Evolutionary conservation across 2,888 invertebrate species (phyloP).

Genomic region (Tuta absoluta): DNA sequence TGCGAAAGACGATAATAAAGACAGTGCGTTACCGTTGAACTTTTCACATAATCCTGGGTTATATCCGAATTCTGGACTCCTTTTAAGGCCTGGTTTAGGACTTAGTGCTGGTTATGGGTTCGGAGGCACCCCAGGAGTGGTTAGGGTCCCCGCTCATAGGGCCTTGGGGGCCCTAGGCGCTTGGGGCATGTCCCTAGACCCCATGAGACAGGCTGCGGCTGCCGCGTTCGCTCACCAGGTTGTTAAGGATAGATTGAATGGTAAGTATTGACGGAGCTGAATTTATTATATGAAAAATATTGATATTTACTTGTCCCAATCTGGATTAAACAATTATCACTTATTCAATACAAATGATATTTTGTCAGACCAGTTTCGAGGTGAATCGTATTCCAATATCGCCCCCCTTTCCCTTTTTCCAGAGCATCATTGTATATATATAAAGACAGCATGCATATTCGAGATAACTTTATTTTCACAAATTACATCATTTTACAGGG

Average conservation of each 20-base stretch:
- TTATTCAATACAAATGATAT: too few species aligned
- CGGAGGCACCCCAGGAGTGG: constrained; percentile 86
- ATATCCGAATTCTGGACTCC: constrained; percentile 66
- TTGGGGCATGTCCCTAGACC: constrained; percentile 83
- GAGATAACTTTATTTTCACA: too few species aligned
- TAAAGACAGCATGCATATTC: too few species aligned
- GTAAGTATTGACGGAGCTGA: constrained; percentile 70
- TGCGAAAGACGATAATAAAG: constrained; percentile 72
- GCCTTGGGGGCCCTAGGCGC: constrained; percentile 78
- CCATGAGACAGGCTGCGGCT: constrained; percentile 84
- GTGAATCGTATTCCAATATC: too few species aligned
- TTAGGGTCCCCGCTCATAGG: constrained; percentile 91
- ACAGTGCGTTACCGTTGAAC: constrained; percentile 64
- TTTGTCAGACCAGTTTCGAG: too few species aligned
- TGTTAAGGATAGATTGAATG: constrained; percentile 91
- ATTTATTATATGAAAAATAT: neutral
- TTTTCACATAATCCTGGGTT: constrained; percentile 71
- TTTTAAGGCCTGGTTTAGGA: constrained; percentile 72
- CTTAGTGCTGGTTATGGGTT: constrained; percentile 79
- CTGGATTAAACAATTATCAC: too few species aligned
- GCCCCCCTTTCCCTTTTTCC: too few species aligned
- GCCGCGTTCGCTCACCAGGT: constrained; percentile 91
- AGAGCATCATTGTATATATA: too few species aligned
- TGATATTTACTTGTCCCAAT: too few species aligned
- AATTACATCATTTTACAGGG: too few species aligned